Percentiles rank a stretch among this genome's conserved stretches.
These are phyloP conservation scores for Caenorhabditis parvicauda DNA, from an alignment of 2,888 invertebrate genomes.

Conservation along the genomic window DNA sequence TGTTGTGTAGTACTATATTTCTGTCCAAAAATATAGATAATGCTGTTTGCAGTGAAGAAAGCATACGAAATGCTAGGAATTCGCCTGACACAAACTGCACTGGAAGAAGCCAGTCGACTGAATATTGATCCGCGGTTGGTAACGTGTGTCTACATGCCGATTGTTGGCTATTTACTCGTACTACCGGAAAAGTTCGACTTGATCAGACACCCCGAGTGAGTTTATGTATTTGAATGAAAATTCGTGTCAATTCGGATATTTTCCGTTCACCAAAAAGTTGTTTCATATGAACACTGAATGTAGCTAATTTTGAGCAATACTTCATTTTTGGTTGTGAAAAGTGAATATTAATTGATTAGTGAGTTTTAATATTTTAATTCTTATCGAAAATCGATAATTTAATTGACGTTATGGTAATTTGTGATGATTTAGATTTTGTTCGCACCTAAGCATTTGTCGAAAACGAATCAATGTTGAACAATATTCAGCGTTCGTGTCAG, in stretches of 20 bases:
- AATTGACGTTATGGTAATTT: too few relatives aligned
- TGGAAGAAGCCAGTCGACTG: constrained; percentile 67
- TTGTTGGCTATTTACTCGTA: constrained; percentile 76
- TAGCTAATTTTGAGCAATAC: constrained; percentile 4
- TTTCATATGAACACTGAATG: background rate
- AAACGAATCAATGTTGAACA: too few relatives aligned
- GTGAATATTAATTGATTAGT: background rate
- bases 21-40: background rate
- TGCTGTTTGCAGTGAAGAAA: constrained; percentile 70
- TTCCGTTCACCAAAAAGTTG: background rate
- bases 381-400: too few relatives aligned
- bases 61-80: constrained; percentile 74
- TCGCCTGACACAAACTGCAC: constrained; percentile 75
- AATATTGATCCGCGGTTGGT: constrained; percentile 47
- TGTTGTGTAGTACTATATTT: constrained; percentile 1
- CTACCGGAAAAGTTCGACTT: constrained; percentile 68
- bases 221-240: too few relatives aligned
- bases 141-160: constrained; percentile 67
- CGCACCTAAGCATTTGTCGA: too few relatives aligned
- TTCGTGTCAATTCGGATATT: too few relatives aligned
- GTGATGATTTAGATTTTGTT: too few relatives aligned
- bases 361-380: background rate
- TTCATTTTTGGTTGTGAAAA: background rate
- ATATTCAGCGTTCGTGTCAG: constrained; percentile 68
- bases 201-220: constrained; percentile 13